phyloP scores from a whole-genome alignment of 2,797 vertebrate species.

The Tenualosa thibaudeaui region DNA sequence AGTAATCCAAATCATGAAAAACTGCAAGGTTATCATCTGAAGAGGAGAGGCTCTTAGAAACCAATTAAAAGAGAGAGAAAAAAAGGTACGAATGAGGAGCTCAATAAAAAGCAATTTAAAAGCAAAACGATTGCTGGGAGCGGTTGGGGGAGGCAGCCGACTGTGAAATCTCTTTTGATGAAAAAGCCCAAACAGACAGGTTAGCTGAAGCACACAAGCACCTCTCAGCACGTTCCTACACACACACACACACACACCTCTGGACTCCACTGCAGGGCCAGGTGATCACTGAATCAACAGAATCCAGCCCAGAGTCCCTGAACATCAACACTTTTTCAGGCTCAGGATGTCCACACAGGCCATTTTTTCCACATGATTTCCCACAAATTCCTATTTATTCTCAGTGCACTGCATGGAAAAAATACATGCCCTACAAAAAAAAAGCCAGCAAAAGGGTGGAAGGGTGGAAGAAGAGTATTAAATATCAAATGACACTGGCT shows the following conservation, averaged over 20 bases:
- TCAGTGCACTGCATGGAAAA: neutral
- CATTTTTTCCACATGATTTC: neutral
- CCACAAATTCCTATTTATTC: neutral
- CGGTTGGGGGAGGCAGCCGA: slow-evolving; percentile 15
- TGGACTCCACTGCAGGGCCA: neutral
- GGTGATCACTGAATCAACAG: neutral
- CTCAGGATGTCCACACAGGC: neutral
- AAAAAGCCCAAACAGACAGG: slow-evolving; percentile 28
- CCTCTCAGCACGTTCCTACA: neutral
- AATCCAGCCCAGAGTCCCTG: neutral
- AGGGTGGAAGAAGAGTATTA: neutral
- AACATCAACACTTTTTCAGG: neutral
- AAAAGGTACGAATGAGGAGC: slow-evolving; percentile 52
- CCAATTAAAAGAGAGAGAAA: slow-evolving; percentile 58
- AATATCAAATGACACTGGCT: neutral
- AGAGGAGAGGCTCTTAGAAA: slow-evolving; percentile 49
- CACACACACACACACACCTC: neutral
- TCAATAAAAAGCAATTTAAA: slow-evolving; percentile 62
- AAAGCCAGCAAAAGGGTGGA: neutral
- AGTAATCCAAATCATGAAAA: neutral
- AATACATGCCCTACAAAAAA: neutral
- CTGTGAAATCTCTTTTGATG: slow-evolving; percentile 39
- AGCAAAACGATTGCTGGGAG: slow-evolving; percentile 46
- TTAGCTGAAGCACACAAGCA: neutral
- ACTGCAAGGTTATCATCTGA: slow-evolving; percentile 18